These are phyloP conservation scores for Patella caerulea DNA, from an alignment of 2,888 invertebrate genomes.

Conservation along the genomic window DNA sequence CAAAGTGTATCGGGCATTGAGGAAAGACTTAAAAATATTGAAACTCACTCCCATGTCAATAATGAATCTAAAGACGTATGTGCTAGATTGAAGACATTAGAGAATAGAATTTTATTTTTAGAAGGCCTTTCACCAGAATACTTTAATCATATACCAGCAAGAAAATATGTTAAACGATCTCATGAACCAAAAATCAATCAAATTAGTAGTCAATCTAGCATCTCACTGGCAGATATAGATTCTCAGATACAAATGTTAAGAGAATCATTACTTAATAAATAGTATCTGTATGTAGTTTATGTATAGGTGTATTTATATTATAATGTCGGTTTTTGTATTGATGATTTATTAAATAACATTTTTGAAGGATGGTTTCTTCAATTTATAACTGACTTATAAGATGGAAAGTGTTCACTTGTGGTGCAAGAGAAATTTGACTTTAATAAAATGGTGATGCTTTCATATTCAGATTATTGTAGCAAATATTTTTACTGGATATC, in stretches of 20 bases:
- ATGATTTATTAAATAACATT: not conserved
- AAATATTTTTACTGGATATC: too few species aligned
- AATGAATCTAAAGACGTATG: constrained; percentile 75
- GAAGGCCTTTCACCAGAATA: constrained; percentile 88
- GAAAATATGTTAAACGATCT: not conserved
- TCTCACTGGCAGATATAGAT: not conserved
- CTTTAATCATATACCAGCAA: constrained; percentile 61
- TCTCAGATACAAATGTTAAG: not conserved
- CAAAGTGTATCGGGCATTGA: constrained; percentile 71
- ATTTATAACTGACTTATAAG: too few species aligned
- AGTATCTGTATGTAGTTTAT: not conserved
- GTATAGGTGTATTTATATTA: not conserved
- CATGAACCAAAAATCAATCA: not conserved
- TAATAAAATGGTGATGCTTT: too few species aligned
- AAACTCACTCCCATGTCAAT: constrained; percentile 76
- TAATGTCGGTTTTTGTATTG: not conserved
- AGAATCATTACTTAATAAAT: not conserved
- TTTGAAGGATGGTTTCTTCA: too few species aligned
- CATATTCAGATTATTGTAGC: too few species aligned
- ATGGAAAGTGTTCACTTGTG: too few species aligned
- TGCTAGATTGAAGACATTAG: constrained; percentile 80
- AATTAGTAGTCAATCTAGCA: not conserved
- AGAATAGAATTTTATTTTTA: constrained; percentile 81
- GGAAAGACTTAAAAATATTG: constrained; percentile 79
- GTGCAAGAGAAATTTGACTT: too few species aligned